Conservation (phyloP, 2,113 vertebrate genomes). For the Notarius lentiginosus region DNA sequence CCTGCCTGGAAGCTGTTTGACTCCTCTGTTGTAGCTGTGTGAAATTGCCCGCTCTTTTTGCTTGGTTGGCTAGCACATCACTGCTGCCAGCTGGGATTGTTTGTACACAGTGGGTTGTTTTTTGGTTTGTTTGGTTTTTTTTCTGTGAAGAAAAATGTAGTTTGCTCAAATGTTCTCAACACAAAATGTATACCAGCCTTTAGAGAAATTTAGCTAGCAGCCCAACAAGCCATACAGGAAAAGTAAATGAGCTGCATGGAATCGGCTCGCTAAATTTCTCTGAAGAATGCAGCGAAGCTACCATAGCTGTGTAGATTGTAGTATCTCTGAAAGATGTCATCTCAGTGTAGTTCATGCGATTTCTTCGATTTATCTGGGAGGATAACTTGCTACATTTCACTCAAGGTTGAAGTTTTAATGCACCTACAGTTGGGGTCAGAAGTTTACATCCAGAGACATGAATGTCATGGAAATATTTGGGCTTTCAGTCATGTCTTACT, state of each 20-base stretch:
- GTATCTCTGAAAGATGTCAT: neutral
- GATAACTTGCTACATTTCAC: neutral
- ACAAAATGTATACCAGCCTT: neutral
- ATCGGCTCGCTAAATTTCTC: neutral
- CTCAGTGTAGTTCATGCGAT: neutral
- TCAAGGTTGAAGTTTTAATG: neutral
- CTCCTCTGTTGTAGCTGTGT: slow-evolving; percentile 65
- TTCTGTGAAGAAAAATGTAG: neutral
- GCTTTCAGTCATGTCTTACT: too few relatives aligned
- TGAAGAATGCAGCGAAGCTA: neutral
- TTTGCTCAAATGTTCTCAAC: neutral
- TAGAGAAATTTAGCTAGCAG: neutral
- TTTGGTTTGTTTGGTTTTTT: neutral
- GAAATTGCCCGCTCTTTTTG: slow-evolving; percentile 52
- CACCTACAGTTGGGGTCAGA: too few relatives aligned
- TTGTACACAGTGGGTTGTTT: slow-evolving; percentile 4
- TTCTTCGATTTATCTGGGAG: neutral
- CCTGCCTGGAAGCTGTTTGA: slow-evolving; percentile 63
- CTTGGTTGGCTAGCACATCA: slow-evolving; percentile 24
- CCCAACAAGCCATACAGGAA: neutral
- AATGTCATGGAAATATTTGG: too few relatives aligned
- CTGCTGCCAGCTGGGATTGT: slow-evolving; percentile 29
- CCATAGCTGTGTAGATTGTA: neutral
- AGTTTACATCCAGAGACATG: too few relatives aligned
- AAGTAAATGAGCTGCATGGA: neutral